Evolutionary conservation across 2,797 vertebrate species (phyloP).

Genomic region (Poeciliopsis infans): DNA sequence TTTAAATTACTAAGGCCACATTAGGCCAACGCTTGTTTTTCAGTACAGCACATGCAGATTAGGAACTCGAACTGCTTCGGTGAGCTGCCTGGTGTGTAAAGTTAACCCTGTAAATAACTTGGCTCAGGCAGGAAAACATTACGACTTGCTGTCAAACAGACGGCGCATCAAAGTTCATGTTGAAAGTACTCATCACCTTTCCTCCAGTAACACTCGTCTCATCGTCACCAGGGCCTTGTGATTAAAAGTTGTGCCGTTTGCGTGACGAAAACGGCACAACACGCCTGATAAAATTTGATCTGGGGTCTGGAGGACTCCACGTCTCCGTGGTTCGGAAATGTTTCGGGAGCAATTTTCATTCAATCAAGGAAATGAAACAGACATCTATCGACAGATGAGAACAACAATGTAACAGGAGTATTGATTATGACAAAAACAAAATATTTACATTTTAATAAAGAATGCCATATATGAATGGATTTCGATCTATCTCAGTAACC

Average conservation of each 20-base stretch:
- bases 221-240: no score
- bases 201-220: no score
- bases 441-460: not conserved
- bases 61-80: no score
- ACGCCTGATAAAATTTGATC: not conserved
- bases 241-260: not conserved
- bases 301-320: not conserved
- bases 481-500: not conserved
- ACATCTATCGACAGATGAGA: not conserved
- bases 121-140: not conserved
- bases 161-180: not conserved
- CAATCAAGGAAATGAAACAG: not conserved
- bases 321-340: not conserved
- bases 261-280: not conserved
- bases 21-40: not conserved
- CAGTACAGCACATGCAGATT: not conserved
- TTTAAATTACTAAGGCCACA: not conserved
- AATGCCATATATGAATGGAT: not conserved
- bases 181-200: not conserved
- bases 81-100: no score
- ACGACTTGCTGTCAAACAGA: not conserved
- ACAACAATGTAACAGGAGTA: not conserved
- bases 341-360: not conserved
- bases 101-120: slow-evolving; percentile 1
- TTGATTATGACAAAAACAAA: not conserved